Conservation (phyloP, 2,888 invertebrate genomes). For the Gastracanthus pulcherrimus region DNA sequence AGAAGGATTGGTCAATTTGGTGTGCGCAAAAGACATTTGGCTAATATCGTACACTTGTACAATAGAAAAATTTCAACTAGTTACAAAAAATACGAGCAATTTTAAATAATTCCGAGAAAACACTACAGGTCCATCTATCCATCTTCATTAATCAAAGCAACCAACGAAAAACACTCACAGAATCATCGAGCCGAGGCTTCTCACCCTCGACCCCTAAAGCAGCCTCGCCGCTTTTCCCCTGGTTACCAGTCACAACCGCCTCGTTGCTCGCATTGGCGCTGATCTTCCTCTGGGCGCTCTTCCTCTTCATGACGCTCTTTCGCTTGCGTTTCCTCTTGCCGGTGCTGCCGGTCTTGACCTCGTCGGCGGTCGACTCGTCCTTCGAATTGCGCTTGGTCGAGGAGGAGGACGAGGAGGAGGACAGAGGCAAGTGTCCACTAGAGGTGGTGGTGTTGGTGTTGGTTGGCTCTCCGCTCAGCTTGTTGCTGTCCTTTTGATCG, state of each 20-base stretch:
- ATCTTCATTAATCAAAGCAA: too few relatives aligned
- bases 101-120: too few relatives aligned
- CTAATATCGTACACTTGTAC: too few relatives aligned
- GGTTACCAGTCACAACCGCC: slow-evolving; percentile 61
- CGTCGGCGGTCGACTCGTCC: slow-evolving; percentile 69
- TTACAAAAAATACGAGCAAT: too few relatives aligned
- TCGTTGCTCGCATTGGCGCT: slow-evolving; percentile 66
- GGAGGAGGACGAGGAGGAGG: slow-evolving; percentile 51
- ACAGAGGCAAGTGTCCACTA: slow-evolving; percentile 17
- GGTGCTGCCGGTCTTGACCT: slow-evolving; percentile 77
- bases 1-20: too few relatives aligned
- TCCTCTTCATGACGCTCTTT: slow-evolving; percentile 89
- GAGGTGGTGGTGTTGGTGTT: slow-evolving; percentile 63
- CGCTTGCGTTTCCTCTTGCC: slow-evolving; percentile 88
- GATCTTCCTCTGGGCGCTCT: slow-evolving; percentile 86
- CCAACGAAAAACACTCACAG: slow-evolving; percentile 67
- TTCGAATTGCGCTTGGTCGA: slow-evolving; percentile 66
- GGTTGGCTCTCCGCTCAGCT: slow-evolving; percentile 54
- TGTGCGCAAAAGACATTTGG: too few relatives aligned
- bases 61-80: too few relatives aligned
- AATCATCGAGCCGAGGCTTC: slow-evolving; percentile 3
- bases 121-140: too few relatives aligned
- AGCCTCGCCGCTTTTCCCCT: slow-evolving; percentile 65
- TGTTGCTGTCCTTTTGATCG: slow-evolving; percentile 65
- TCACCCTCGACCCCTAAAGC: slow-evolving; percentile 18